Base-by-base conservation (phyloP, 2,888 invertebrate species). In the Phymatocera aterrima region DNA sequence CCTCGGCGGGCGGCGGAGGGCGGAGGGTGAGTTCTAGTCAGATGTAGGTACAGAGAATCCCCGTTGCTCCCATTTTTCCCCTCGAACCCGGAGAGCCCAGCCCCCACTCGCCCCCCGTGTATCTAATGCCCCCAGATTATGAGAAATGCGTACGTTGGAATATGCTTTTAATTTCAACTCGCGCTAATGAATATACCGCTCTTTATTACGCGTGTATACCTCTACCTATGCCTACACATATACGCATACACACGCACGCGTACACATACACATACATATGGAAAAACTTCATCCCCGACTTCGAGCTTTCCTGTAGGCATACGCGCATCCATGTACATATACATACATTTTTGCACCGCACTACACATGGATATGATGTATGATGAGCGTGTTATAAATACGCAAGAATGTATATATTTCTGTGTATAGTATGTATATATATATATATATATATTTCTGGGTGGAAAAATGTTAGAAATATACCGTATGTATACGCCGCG, bases 151-250 rank as follows among this genome's bases (percentile, higher is more conserved):
- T 72, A 51, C 72, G 72, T 72, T 72, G 72, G 72, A 72, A 72
- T 72, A 72, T 72, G 72, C 72, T 72, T 72, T 72, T 72, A 72
- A 72, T 72, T 72, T 72, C 48, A 72, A 72, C 72, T n/a, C 51
- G 72, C 72, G 72, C 72, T 72, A 72, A 72, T 72, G 72, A 72
- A 72, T 72, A 72, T 72, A 72, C 72, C 72, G 72, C 72, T 72
- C 72, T 72, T 72, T 72, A 72, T 72, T 72, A 72, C 72, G 51
- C 48, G 48, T 72, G 21, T 10, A 72, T 72, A 43, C 46, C 10
- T 10, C 8, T 28, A 28, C 28, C 21, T 3, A 2, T 57, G 8
- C 31, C 8, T 28, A 24, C 2, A 60, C 2, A 10, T 10, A 60
- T 60, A 60, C 12, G 6, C 12, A 57, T 24, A 57, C 24, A 57